Evolutionary conservation across 1,140 invertebrate species (phyloP).

Genomic region (Tetramorium alpestre): DNA sequence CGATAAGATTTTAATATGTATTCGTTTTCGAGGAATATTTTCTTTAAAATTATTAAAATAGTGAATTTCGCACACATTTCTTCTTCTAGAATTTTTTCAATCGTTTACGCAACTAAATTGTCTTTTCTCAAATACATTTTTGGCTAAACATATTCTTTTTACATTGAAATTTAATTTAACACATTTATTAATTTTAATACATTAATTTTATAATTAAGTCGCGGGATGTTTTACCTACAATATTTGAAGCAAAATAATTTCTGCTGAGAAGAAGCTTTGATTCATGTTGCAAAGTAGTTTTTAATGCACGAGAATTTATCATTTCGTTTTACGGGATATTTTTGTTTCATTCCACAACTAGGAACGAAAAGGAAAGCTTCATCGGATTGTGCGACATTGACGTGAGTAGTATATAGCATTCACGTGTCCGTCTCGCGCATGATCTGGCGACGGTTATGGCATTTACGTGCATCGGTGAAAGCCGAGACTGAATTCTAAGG

Average conservation of each 20-base stretch:
- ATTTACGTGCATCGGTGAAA: conserved; percentile 64
- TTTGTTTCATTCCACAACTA: not conserved
- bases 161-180: not conserved
- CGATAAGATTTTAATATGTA: conserved; percentile 16
- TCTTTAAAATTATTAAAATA: not conserved
- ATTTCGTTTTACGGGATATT: not conserved
- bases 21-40: conserved; percentile 13
- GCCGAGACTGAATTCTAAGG: conserved; percentile 59
- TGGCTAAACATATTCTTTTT: not conserved
- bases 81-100: not conserved
- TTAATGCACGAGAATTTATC: not conserved
- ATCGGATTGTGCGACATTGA: not conserved
- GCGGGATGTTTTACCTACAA: not conserved
- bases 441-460: conserved; percentile 24
- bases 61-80: not conserved
- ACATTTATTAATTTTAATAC: conserved; percentile 3
- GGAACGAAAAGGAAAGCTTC: not conserved
- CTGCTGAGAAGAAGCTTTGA: not conserved
- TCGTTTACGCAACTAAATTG: not conserved
- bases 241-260: not conserved
- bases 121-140: not conserved
- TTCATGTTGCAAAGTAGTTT: not conserved
- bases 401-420: conserved; percentile 19
- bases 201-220: not conserved
- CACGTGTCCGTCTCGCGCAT: not conserved